Evolutionary conservation across 2,113 vertebrate genomes (phyloP).

Genomic region (Hoplias malabaricus): DNA sequence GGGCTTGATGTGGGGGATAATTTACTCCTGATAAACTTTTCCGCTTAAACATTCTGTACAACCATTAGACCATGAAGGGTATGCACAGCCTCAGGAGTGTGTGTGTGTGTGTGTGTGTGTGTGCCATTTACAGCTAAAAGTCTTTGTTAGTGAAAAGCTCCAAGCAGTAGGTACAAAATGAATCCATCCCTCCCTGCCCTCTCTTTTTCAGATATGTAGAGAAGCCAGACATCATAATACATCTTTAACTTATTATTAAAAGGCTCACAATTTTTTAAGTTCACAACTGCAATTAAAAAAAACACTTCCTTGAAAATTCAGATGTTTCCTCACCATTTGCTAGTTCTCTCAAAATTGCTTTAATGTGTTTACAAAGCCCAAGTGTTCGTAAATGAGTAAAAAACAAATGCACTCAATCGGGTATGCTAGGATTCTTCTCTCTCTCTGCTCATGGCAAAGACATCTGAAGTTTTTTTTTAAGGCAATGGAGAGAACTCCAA

Average conservation of each 20-base stretch:
- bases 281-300: no score
- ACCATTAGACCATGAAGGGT: constrained; percentile 58
- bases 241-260: constrained; percentile 47
- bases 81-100: constrained; percentile 49
- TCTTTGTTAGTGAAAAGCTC: constrained; percentile 45
- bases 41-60: constrained; percentile 60
- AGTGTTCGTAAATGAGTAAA: no score
- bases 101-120: neutral
- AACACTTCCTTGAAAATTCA: no score
- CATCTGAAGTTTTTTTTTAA: no score
- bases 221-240: constrained; percentile 28
- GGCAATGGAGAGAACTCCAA: no score
- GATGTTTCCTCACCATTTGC: no score
- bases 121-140: constrained; percentile 44
- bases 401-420: no score
- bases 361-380: no score
- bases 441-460: no score
- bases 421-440: no score
- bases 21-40: constrained; percentile 64
- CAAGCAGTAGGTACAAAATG: neutral
- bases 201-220: constrained; percentile 29
- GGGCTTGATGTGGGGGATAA: constrained; percentile 52
- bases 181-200: neutral
- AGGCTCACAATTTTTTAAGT: no score
- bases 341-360: no score